Conservation (phyloP, 2,888 invertebrate genomes). For the Artemia sp. region DNA sequence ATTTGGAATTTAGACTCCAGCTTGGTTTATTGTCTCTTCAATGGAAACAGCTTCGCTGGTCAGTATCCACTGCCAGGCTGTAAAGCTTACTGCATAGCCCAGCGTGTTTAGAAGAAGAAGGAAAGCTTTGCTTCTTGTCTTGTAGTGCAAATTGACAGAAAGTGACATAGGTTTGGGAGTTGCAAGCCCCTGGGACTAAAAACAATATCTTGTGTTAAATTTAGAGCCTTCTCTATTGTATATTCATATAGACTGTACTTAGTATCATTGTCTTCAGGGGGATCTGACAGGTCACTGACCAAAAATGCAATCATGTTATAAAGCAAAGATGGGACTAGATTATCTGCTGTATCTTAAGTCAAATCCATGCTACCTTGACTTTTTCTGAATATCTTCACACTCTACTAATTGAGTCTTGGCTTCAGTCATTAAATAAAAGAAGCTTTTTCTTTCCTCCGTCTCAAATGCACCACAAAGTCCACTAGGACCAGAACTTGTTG, state of each 20-base stretch:
- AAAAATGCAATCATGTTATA: constrained; percentile 4
- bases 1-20: not conserved
- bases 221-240: not conserved
- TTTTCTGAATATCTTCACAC: not conserved
- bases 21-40: too few relatives aligned
- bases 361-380: not conserved
- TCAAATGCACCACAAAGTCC: not conserved
- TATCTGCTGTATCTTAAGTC: not conserved
- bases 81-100: not conserved
- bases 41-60: not conserved
- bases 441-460: not conserved
- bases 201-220: not conserved
- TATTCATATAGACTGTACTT: not conserved
- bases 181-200: not conserved
- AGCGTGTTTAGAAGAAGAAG: not conserved
- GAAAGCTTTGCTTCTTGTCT: not conserved
- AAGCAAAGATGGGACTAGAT: not conserved
- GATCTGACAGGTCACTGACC: not conserved
- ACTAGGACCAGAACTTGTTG: not conserved
- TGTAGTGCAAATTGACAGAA: not conserved
- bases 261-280: not conserved
- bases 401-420: not conserved
- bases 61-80: not conserved
- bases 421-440: not conserved
- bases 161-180: not conserved